Base-by-base conservation (phyloP, 2,888 invertebrate genomes). In the Nemotelus pantherinus region DNA sequence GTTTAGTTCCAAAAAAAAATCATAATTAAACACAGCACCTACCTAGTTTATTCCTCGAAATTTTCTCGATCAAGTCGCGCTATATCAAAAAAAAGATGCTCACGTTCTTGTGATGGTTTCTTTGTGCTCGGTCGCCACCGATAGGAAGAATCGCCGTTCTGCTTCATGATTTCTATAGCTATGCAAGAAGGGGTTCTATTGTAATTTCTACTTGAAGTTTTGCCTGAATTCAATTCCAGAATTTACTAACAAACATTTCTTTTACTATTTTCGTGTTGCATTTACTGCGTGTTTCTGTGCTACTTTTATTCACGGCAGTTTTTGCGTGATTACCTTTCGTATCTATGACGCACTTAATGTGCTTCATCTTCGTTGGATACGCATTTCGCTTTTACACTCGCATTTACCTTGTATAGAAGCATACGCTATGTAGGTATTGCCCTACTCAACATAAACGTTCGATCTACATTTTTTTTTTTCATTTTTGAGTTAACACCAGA, bases 331-430 rank as follows among this genome's bases (percentile, higher is more conserved):
- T 58, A 58, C 60, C 60, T 7, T 60, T 60, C 60, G 60, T 43
- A 60, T 60, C 60, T 41, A 60, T 60, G 60, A 60, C 60, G 60
- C 60, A 60, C 60, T 25, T 60, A 43, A 60, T 41, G 60, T 60
- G 41, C 7, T 60, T 60, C 60, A 7, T 60, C 60, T 39, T 10
- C 60, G 41, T 25, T 39, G 39, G 39, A 60, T 10, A 57, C 25
- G 25, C 25, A 25, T 25, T 25, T 25, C 25, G 25, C 0, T 25
- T 25, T 25, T 25, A 25, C 25, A 25, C 25, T 25, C 25, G 25
- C 25, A 25, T 25, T 25, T 25, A 25, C 25, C 25, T 25, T 25
- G 25, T 25, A 1, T 25, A 25, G 25, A 25, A 25, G 25, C 25
- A 25, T 25, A 25, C 25, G 25, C 25, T 25, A 25, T 25, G 25